Evolutionary conservation across 2,888 invertebrate species (phyloP).

Genomic region (Acrobasis repandana): DNA sequence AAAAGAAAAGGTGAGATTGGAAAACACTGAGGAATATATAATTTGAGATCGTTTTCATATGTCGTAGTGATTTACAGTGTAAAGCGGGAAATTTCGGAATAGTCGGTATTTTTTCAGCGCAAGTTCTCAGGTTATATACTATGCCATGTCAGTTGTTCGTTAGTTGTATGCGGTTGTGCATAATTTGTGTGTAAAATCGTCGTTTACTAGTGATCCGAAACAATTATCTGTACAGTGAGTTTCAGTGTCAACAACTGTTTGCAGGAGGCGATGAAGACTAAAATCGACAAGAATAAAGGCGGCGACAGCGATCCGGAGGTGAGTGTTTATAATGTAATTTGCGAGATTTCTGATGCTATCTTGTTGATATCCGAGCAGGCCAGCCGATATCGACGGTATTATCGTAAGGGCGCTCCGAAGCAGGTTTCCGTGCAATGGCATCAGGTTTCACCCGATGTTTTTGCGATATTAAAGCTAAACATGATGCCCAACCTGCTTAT

Average conservation of each 20-base stretch:
- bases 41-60: constrained; percentile 25
- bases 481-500: neutral
- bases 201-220: constrained; percentile 54
- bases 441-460: neutral
- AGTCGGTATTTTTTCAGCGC: constrained; percentile 63
- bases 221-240: constrained; percentile 64
- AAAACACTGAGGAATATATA: constrained; percentile 32
- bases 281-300: constrained; percentile 82
- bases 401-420: constrained; percentile 20
- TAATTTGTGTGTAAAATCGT: constrained; percentile 67
- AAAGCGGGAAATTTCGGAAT: constrained; percentile 44
- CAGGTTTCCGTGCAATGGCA: constrained; percentile 26
- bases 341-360: constrained; percentile 34
- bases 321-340: constrained; percentile 57
- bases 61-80: constrained; percentile 26
- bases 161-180: constrained; percentile 68
- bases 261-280: constrained; percentile 83
- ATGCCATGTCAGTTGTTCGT: constrained; percentile 77
- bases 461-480: neutral
- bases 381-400: constrained; percentile 26
- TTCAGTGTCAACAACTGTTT: constrained; percentile 66
- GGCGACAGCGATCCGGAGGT: constrained; percentile 83
- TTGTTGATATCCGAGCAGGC: constrained; percentile 38
- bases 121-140: constrained; percentile 48
- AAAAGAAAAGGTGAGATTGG: constrained; percentile 64